phyloP scores from a whole-genome alignment of 2,888 invertebrate genomes.

The Cancer borealis region DNA sequence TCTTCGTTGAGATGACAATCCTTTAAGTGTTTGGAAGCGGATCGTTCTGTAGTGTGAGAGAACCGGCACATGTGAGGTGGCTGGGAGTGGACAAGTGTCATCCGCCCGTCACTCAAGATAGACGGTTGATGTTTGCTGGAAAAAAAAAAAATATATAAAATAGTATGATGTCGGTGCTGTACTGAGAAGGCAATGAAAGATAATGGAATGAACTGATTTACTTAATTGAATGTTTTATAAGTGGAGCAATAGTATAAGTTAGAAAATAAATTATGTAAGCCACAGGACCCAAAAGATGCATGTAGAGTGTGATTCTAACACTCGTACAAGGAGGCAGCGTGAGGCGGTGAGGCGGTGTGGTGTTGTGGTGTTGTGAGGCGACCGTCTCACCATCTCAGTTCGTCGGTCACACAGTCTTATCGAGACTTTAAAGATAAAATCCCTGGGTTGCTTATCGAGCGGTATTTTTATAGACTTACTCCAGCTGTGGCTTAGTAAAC shows the following conservation, averaged over 20 bases:
- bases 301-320: background rate
- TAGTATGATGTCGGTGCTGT: background rate
- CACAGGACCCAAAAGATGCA: background rate
- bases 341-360: background rate
- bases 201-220: background rate
- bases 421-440: constrained; percentile 26
- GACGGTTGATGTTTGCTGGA: background rate
- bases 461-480: constrained; percentile 41
- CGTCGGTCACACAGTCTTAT: constrained; percentile 6
- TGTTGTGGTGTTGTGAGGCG: background rate
- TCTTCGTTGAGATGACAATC: background rate
- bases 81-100: constrained; percentile 35
- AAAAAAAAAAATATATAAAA: background rate
- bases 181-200: background rate
- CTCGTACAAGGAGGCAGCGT: background rate
- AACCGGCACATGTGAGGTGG: background rate
- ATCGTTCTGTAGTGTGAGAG: constrained; percentile 1
- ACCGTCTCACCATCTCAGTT: background rate
- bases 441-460: background rate
- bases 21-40: constrained; percentile 5
- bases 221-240: background rate
- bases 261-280: background rate
- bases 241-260: background rate
- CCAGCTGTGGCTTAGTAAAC: constrained; percentile 7
- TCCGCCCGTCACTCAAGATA: background rate